These are phyloP conservation scores for Venusia cambrica DNA, from an alignment of 2,888 invertebrate species.

Conservation along the genomic window DNA sequence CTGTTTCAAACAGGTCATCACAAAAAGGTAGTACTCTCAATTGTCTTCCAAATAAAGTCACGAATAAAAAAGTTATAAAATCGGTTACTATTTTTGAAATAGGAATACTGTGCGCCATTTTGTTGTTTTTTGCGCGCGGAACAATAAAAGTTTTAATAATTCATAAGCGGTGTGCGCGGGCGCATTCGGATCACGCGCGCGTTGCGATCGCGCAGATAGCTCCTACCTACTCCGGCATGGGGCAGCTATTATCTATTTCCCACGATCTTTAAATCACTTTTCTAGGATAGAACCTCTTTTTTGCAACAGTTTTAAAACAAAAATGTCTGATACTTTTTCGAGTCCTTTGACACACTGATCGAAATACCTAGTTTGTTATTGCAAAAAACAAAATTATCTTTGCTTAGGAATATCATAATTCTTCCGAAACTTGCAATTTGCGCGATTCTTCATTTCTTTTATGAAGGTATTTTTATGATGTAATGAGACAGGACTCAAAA, in stretches of 20 bases:
- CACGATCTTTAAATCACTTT: conserved; percentile 71
- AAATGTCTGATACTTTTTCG: too few relatives aligned
- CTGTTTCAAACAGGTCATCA: conserved; percentile 26
- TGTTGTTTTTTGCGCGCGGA: conserved; percentile 60
- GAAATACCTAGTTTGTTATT: too few relatives aligned
- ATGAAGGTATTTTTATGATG: neutral
- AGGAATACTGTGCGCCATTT: conserved; percentile 56
- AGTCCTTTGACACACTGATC: too few relatives aligned
- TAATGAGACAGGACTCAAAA: neutral
- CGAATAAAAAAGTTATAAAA: conserved; percentile 66
- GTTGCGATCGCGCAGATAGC: conserved; percentile 58
- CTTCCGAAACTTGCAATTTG: neutral
- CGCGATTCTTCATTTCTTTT: neutral
- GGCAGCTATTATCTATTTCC: conserved; percentile 69
- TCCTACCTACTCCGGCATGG: conserved; percentile 32
- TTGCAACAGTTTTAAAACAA: conserved; percentile 3
- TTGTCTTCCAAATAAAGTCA: conserved; percentile 66
- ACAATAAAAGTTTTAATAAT: conserved; percentile 78
- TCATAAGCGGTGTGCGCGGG: conserved; percentile 60
- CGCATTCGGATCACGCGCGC: conserved; percentile 67
- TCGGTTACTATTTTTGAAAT: conserved; percentile 69
- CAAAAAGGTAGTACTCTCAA: conserved; percentile 37
- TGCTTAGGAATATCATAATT: too few relatives aligned
- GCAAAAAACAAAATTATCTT: too few relatives aligned
- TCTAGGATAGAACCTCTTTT: conserved; percentile 30